Conservation (phyloP, 2,797 vertebrate species). For the Oceanodroma leucorhoa region DNA sequence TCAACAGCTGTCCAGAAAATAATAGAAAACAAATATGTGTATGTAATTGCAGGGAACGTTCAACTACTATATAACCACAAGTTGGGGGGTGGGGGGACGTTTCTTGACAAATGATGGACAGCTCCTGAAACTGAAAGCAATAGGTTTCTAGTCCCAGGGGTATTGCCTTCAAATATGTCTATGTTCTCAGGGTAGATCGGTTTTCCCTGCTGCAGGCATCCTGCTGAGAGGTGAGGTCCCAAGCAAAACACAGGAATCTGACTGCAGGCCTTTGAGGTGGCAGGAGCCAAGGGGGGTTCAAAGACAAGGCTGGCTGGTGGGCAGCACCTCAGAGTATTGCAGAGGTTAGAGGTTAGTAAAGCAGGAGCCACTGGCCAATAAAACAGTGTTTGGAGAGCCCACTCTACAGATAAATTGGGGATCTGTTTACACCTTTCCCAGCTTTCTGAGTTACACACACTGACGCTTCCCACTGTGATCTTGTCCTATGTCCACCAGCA, state of each 20-base stretch:
- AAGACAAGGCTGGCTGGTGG: constrained; percentile 78
- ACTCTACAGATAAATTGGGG: constrained; percentile 77
- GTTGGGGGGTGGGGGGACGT: neutral
- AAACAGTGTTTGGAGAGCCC: constrained; percentile 80
- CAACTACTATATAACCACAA: neutral
- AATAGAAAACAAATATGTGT: neutral
- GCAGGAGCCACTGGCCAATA: constrained; percentile 82
- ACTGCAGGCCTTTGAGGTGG: constrained; percentile 78
- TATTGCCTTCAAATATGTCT: constrained; percentile 79
- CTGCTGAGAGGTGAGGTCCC: constrained; percentile 76
- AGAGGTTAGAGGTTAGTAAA: constrained; percentile 82
- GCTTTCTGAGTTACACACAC: constrained; percentile 63
- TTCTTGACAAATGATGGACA: constrained; percentile 79
- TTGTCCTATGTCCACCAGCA: constrained; percentile 34
- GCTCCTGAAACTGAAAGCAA: constrained; percentile 79
- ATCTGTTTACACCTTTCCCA: constrained; percentile 81
- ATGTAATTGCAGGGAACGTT: neutral
- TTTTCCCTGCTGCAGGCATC: constrained; percentile 75
- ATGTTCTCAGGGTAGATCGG: constrained; percentile 77
- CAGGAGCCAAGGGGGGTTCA: constrained; percentile 80
- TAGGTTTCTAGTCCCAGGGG: constrained; percentile 76
- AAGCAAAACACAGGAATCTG: constrained; percentile 75
- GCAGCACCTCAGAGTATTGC: constrained; percentile 76
- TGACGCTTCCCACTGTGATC: constrained; percentile 65
- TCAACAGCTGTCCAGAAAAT: neutral